These are phyloP conservation scores for Rambutsinella grinnellia DNA, from an alignment of 2,888 invertebrate species.

Conservation along the genomic window DNA sequence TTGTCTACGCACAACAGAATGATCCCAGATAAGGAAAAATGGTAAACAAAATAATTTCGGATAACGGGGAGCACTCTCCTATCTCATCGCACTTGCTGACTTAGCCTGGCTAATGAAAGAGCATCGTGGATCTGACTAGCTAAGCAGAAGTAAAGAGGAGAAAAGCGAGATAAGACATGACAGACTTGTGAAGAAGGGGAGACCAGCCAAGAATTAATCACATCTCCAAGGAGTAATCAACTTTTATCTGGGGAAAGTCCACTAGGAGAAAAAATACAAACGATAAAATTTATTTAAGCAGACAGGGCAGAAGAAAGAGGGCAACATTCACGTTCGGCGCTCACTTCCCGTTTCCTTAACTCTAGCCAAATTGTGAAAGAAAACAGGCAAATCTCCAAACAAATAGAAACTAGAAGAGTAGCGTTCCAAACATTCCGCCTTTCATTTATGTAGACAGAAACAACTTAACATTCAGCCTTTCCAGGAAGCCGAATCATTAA, in stretches of 20 bases:
- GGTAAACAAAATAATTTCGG: too few relatives aligned
- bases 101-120: too few relatives aligned
- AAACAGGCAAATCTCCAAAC: background rate
- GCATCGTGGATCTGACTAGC: too few relatives aligned
- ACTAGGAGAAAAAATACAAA: slow-evolving; percentile 6
- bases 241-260: slow-evolving; percentile 34
- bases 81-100: too few relatives aligned
- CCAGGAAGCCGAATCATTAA: too few relatives aligned
- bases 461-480: too few relatives aligned
- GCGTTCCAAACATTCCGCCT: background rate
- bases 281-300: slow-evolving; percentile 41
- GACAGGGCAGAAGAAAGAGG: slow-evolving; percentile 2
- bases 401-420: background rate
- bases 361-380: background rate
- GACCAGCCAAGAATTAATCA: slow-evolving; percentile 52
- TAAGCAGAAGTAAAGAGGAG: slow-evolving; percentile 4
- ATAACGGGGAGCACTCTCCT: too few relatives aligned
- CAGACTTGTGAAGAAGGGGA: background rate
- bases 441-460: background rate
- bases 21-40: slow-evolving; percentile 11
- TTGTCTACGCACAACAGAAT: too few relatives aligned
- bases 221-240: slow-evolving; percentile 56
- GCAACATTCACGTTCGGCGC: background rate
- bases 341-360: background rate
- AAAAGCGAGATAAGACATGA: slow-evolving; percentile 21